These are phyloP conservation scores for Micrasema longulum DNA, from an alignment of 1,140 invertebrate genomes.

Conservation along the genomic window DNA sequence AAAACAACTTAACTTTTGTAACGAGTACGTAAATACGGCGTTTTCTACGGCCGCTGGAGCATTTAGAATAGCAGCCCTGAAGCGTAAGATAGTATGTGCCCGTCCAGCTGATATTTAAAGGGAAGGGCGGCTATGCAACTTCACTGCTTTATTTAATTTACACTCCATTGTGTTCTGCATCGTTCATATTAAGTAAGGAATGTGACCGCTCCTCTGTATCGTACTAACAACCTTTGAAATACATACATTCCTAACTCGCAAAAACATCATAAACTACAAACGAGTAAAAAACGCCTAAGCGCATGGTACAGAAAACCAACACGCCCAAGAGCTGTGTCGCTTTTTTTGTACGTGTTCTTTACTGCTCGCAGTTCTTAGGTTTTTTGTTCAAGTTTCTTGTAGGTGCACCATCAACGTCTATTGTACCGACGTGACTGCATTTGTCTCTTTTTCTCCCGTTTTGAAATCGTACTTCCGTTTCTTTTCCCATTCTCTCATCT, in stretches of 20 bases:
- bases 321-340: too few species aligned
- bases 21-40: too few species aligned
- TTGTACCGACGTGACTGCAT: conserved; percentile 29
- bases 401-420: conserved; percentile 31
- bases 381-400: conserved; percentile 2
- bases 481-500: conserved; percentile 26
- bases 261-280: neutral
- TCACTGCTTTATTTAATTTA: conserved; percentile 51
- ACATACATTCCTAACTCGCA: neutral
- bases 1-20: too few species aligned
- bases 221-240: conserved; percentile 18
- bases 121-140: conserved; percentile 28
- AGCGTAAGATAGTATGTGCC: too few species aligned
- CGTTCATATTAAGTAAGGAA: conserved; percentile 36
- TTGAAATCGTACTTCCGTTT: conserved; percentile 19
- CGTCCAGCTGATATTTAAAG: too few species aligned
- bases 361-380: too few species aligned
- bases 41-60: too few species aligned
- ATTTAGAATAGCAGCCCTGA: too few species aligned
- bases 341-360: too few species aligned
- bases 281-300: too few species aligned
- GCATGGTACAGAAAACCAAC: too few species aligned
- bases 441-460: conserved; percentile 28
- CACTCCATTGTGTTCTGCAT: conserved; percentile 49
- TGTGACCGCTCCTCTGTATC: conserved; percentile 26